Conservation (phyloP, 1,140 invertebrate genomes). For the Myzus persicae region DNA sequence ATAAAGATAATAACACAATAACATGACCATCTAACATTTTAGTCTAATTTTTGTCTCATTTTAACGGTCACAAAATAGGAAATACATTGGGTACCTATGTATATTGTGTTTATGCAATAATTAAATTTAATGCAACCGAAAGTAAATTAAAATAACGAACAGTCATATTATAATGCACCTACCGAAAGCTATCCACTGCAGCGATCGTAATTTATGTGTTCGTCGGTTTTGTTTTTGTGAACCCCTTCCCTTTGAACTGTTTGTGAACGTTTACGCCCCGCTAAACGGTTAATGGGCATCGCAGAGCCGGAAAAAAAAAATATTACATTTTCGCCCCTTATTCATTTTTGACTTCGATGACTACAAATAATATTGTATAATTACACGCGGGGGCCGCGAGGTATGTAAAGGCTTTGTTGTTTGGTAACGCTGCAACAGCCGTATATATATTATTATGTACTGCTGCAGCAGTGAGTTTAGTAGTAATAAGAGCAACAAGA, state of each 20-base stretch:
- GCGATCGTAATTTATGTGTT: slow-evolving; percentile 34
- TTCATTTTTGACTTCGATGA: slow-evolving; percentile 53
- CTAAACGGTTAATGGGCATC: slow-evolving; percentile 51
- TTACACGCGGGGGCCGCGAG: slow-evolving; percentile 10
- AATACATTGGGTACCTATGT: not conserved
- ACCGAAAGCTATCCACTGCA: not conserved
- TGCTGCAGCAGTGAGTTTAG: not conserved
- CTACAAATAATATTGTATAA: slow-evolving; percentile 56
- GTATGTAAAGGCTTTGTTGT: slow-evolving; percentile 33
- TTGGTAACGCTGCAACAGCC: slow-evolving; percentile 18
- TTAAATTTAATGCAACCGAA: not conserved
- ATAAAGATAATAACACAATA: not conserved
- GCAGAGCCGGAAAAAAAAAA: not conserved
- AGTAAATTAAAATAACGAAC: not conserved
- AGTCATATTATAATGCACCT: not conserved
- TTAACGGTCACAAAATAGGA: not conserved
- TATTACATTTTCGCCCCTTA: slow-evolving; percentile 13
- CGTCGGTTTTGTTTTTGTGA: not conserved
- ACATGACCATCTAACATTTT: not conserved
- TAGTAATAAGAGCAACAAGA: slow-evolving; percentile 23
- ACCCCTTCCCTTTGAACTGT: slow-evolving; percentile 43
- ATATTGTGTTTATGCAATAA: not conserved
- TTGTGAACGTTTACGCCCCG: slow-evolving; percentile 50
- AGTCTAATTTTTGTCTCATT: not conserved
- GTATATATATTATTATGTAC: slow-evolving; percentile 9